Evolutionary conservation across 37 sponge, comb jelly and placozoan species (phyloP).

Genomic region (Aplysina aerophoba): DNA sequence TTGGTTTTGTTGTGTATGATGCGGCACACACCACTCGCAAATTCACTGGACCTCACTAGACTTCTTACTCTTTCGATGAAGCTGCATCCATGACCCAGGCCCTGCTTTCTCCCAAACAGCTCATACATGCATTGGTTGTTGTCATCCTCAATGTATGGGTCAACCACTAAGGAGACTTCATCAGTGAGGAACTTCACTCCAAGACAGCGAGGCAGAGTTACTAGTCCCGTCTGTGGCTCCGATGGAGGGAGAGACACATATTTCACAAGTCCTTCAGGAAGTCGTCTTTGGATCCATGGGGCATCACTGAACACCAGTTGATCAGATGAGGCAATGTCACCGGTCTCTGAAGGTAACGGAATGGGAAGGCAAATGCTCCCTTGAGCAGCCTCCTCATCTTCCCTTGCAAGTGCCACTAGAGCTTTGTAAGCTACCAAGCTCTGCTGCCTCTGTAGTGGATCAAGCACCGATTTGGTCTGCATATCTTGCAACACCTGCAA

Average conservation of each 20-base stretch:
- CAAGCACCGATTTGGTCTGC: background rate
- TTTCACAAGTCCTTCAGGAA: background rate
- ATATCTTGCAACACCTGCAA: background rate
- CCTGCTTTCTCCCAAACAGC: background rate
- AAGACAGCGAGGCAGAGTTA: background rate
- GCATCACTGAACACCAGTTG: conserved; percentile 14
- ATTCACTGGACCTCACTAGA: background rate
- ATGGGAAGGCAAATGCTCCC: background rate
- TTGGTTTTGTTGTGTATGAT: conserved; percentile 10
- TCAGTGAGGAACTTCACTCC: background rate
- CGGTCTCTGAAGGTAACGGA: background rate
- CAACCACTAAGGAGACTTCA: conserved; percentile 27
- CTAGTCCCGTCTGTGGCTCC: background rate
- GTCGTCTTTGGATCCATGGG: background rate
- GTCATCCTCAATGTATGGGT: background rate
- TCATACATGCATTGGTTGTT: conserved; percentile 40
- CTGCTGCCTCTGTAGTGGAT: background rate
- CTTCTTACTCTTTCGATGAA: too few species aligned
- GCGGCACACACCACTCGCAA: background rate
- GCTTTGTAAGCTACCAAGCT: background rate
- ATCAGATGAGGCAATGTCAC: background rate
- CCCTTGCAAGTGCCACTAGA: background rate
- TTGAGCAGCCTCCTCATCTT: background rate
- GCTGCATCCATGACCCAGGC: background rate
- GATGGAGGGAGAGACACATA: background rate